Evolutionary conservation across 30 jellyfish, hydroid and myxozoan genomes (phyloP).

Genomic region (Catostylus mosaicus): DNA sequence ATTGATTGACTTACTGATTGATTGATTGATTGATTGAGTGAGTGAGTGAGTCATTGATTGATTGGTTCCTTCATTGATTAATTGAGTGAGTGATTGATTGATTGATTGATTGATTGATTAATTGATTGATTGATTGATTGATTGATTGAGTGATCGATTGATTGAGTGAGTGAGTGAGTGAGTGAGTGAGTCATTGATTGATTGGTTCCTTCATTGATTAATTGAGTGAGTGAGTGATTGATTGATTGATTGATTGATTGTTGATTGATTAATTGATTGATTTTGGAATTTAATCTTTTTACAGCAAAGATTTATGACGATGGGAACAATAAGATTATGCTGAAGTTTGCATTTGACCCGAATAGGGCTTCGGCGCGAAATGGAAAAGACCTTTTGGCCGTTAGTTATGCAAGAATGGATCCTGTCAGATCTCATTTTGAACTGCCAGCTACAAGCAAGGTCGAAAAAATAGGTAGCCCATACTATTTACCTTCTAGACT

Average conservation of each 20-base stretch:
- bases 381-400: neutral
- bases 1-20: neutral
- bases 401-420: conserved; percentile 3
- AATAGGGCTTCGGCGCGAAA: neutral
- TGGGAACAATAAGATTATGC: conserved; percentile 27
- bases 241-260: too few species aligned
- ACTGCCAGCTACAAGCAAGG: neutral
- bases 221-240: too few species aligned
- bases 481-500: too few species aligned
- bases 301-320: conserved; percentile 48
- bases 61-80: neutral
- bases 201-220: neutral
- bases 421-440: conserved; percentile 8
- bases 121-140: too few species aligned
- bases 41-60: neutral
- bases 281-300: neutral
- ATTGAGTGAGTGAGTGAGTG: too few species aligned
- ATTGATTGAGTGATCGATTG: too few species aligned
- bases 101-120: neutral
- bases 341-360: conserved; percentile 10
- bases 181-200: neutral
- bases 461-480: too few species aligned
- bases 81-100: neutral
- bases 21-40: neutral
- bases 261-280: neutral